Evolutionary conservation across 2,888 invertebrate species (phyloP).

Genomic region (Drosophila fulvimacula): DNA sequence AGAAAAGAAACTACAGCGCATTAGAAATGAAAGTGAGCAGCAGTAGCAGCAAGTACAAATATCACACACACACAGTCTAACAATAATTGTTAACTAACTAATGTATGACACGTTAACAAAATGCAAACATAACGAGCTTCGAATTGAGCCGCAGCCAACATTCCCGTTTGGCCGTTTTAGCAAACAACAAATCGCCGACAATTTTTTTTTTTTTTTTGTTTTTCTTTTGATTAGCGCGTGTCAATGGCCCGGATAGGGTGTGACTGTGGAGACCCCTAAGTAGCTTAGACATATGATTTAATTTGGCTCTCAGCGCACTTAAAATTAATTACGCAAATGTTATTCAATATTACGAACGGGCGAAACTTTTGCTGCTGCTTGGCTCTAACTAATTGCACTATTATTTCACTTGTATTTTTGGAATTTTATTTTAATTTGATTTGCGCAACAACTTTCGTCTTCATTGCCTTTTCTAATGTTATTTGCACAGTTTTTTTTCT

Average conservation of each 20-base stretch:
- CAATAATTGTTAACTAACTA: slow-evolving; percentile 67
- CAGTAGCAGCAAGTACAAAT: slow-evolving; percentile 69
- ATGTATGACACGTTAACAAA: slow-evolving; percentile 74
- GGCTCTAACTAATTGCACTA: slow-evolving; percentile 68
- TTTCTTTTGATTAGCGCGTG: slow-evolving; percentile 54
- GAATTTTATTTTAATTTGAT: slow-evolving; percentile 69
- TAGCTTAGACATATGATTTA: slow-evolving; percentile 56
- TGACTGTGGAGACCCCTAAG: slow-evolving; percentile 1
- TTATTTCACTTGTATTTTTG: slow-evolving; percentile 67
- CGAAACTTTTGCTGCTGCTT: slow-evolving; percentile 52
- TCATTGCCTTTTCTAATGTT: slow-evolving; percentile 58
- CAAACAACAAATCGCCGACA: slow-evolving; percentile 43
- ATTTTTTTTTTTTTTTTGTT: background rate
- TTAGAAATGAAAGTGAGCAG: slow-evolving; percentile 76
- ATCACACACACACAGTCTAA: slow-evolving; percentile 27
- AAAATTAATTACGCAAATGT: slow-evolving; percentile 73
- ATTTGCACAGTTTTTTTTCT: slow-evolving; percentile 50
- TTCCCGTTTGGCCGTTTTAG: slow-evolving; percentile 29
- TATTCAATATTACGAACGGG: slow-evolving; percentile 67
- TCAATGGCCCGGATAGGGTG: slow-evolving; percentile 61
- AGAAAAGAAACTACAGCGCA: slow-evolving; percentile 70
- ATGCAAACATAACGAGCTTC: slow-evolving; percentile 57
- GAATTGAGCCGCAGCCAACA: slow-evolving; percentile 29
- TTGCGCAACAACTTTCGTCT: slow-evolving; percentile 79
- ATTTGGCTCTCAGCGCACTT: slow-evolving; percentile 56